phyloP scores from a whole-genome alignment of 2,797 vertebrate species.

The Neopelma chrysocephalum region DNA sequence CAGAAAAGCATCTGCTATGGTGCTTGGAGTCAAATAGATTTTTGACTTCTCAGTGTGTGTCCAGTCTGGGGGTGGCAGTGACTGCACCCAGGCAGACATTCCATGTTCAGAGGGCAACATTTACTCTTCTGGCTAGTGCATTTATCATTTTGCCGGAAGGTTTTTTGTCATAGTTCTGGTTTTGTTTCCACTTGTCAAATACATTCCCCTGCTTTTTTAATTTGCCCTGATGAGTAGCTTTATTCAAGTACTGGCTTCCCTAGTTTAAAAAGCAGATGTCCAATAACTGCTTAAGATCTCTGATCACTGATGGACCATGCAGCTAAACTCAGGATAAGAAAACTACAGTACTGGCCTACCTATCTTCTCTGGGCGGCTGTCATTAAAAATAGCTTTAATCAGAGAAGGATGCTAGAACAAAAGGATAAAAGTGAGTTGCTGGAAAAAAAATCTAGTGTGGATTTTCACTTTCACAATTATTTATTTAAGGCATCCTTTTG shows the following conservation, averaged over 20 bases:
- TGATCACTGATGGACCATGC: neutral
- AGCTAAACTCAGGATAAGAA: neutral
- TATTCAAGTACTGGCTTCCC: neutral
- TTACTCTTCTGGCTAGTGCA: neutral
- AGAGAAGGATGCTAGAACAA: neutral
- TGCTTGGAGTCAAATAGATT: neutral
- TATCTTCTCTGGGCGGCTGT: neutral
- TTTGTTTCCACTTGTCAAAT: neutral
- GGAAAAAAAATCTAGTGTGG: neutral
- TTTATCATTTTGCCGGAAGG: neutral
- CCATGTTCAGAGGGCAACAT: neutral
- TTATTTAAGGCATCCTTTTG: neutral
- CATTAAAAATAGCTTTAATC: neutral
- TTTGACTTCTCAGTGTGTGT: neutral
- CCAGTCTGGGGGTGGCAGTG: neutral
- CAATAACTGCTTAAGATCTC: neutral
- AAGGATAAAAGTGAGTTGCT: neutral
- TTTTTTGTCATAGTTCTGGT: neutral
- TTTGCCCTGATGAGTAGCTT: neutral
- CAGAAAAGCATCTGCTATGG: neutral
- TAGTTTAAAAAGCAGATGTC: neutral
- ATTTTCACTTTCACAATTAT: slow-evolving; percentile 14
- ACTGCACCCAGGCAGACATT: neutral
- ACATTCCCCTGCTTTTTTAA: accelerated
- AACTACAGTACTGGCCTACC: neutral